phyloP scores from a whole-genome alignment of 2,797 vertebrate genomes.

The Adelosebastes latens region DNA sequence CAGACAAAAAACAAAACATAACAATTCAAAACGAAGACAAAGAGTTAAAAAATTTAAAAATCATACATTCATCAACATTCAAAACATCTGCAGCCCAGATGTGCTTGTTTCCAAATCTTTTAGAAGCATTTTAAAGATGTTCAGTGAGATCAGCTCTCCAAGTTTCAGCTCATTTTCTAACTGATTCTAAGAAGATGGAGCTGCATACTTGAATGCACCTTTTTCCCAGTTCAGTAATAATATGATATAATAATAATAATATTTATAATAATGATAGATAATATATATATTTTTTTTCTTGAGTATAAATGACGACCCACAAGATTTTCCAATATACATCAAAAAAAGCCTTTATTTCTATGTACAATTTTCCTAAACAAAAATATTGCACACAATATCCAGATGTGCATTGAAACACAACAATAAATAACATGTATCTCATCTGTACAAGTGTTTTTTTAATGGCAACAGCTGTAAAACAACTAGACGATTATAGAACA shows the following conservation, averaged over 20 bases:
- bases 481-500: conserved; percentile 55
- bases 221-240: too few species aligned
- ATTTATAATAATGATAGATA: neutral
- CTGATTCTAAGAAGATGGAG: accelerated
- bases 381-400: conserved; percentile 82
- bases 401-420: conserved; percentile 76
- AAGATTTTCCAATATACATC: conserved; percentile 71
- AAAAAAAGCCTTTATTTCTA: conserved; percentile 83
- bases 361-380: conserved; percentile 82
- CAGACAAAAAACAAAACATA: too few species aligned
- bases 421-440: conserved; percentile 79
- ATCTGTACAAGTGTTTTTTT: conserved; percentile 65
- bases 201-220: too few species aligned
- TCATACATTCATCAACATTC: too few species aligned
- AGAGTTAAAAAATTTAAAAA: too few species aligned
- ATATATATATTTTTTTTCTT: neutral
- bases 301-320: conserved; percentile 35
- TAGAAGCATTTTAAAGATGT: too few species aligned
- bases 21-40: too few species aligned
- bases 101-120: too few species aligned
- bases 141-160: too few species aligned
- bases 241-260: neutral
- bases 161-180: too few species aligned
- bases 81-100: too few species aligned
- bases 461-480: conserved; percentile 66